phyloP scores from a whole-genome alignment of 2,113 vertebrate species.

The Phrynocephalus versicolor region DNA sequence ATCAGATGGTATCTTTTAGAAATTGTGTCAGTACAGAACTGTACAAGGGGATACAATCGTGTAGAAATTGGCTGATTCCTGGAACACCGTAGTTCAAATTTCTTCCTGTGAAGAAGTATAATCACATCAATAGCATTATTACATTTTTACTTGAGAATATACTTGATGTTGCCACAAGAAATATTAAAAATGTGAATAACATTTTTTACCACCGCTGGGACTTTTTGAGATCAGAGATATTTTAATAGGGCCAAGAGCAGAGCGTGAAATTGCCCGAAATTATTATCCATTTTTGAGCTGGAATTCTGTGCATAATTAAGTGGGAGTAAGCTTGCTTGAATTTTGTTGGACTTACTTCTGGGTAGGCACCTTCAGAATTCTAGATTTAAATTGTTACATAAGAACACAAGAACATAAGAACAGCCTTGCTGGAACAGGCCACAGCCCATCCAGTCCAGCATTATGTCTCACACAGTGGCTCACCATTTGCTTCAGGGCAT shows the following conservation, averaged over 20 bases:
- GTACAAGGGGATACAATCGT: too few species aligned
- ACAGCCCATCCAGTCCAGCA: too few species aligned
- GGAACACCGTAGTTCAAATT: background rate
- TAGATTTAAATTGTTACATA: too few species aligned
- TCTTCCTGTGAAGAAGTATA: background rate
- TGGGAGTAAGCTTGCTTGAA: background rate
- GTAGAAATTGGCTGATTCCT: background rate
- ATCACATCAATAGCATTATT: background rate
- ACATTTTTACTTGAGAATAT: background rate
- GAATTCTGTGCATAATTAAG: background rate
- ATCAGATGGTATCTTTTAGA: background rate
- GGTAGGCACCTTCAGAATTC: background rate
- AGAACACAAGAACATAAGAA: too few species aligned
- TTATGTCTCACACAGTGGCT: too few species aligned
- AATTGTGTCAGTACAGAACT: background rate
- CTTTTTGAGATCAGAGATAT: background rate
- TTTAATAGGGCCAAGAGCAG: background rate
- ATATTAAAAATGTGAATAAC: too few species aligned
- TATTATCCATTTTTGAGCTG: background rate
- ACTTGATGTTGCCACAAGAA: background rate
- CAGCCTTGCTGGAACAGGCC: too few species aligned
- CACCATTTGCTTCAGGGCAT: too few species aligned
- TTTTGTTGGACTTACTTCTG: background rate
- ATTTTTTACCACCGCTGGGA: background rate
- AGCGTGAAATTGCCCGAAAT: background rate